Evolutionary conservation across 2,797 vertebrate species (phyloP).

Genomic region (Sebastiscus tertius): DNA sequence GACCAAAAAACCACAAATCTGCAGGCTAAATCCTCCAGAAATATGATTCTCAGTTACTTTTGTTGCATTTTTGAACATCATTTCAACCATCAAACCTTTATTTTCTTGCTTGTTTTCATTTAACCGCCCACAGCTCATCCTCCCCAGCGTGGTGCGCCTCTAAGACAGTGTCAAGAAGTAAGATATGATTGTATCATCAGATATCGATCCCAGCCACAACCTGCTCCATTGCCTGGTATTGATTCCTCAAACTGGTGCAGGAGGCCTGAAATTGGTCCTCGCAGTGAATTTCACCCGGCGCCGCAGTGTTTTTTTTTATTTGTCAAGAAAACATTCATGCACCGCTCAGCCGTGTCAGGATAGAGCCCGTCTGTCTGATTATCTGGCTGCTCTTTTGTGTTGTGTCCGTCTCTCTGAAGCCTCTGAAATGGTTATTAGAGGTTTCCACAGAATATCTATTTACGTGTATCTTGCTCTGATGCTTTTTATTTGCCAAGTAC

Average conservation of each 20-base stretch:
- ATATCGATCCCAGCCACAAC: conserved; percentile 71
- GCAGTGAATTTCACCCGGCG: conserved; percentile 59
- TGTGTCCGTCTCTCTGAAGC: background rate
- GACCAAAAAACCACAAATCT: background rate
- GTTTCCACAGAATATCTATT: conserved; percentile 7
- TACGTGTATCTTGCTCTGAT: background rate
- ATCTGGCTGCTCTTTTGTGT: conserved; percentile 19
- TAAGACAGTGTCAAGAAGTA: conserved; percentile 72
- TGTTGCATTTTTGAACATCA: conserved; percentile 27
- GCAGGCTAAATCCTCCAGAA: background rate
- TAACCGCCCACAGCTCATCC: conserved; percentile 32
- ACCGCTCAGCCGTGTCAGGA: conserved; percentile 64
- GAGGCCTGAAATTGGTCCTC: conserved; percentile 75
- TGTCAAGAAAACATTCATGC: conserved; percentile 77
- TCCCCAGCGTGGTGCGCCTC: conserved; percentile 31
- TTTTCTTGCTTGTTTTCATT: conserved; percentile 55
- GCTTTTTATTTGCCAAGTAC: conserved; percentile 17
- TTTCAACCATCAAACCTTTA: conserved; percentile 29
- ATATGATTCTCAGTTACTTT: conserved; percentile 20
- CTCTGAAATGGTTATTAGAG: background rate
- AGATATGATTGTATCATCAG: conserved; percentile 83
- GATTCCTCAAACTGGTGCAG: conserved; percentile 70
- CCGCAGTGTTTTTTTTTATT: conserved; percentile 72
- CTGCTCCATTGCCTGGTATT: conserved; percentile 71
- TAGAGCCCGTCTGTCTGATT: conserved; percentile 23